A percentile compares a stretch with the other conserved stretches of the same genome.
Conservation (phyloP, 2,888 invertebrate genomes). For the Argyresthia albistria region DNA sequence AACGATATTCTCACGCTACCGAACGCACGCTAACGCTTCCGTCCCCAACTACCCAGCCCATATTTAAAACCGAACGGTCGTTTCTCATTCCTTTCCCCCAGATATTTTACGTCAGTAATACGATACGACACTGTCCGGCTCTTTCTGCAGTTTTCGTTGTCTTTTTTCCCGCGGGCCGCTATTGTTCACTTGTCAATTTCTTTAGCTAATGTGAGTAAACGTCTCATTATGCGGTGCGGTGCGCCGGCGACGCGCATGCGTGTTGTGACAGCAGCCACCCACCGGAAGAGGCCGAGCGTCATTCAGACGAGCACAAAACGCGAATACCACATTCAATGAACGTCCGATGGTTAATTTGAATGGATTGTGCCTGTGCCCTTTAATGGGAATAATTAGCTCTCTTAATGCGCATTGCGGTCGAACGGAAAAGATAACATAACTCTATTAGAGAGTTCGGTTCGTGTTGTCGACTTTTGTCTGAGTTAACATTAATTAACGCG, state of each 20-base stretch:
- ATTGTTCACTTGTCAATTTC: constrained; percentile 73
- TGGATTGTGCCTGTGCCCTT: constrained; percentile 49
- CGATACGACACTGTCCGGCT: constrained; percentile 72
- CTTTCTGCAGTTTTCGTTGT: constrained; percentile 62
- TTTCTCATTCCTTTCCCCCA: constrained; percentile 69
- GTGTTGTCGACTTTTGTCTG: constrained; percentile 31
- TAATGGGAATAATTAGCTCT: constrained; percentile 66
- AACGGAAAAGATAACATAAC: constrained; percentile 28
- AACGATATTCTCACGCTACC: constrained; percentile 71
- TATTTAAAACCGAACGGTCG: constrained; percentile 65
- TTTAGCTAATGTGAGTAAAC: constrained; percentile 73
- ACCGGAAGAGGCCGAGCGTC: constrained; percentile 69
- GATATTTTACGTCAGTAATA: constrained; percentile 72
- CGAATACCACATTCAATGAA: constrained; percentile 63
- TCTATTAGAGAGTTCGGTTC: constrained; percentile 26
- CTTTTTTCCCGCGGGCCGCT: constrained; percentile 58
- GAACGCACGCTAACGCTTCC: constrained; percentile 66
- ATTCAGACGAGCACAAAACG: constrained; percentile 66
- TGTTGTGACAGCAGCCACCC: constrained; percentile 73
- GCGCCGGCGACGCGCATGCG: constrained; percentile 67
- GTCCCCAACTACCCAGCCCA: constrained; percentile 35
- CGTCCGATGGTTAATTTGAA: constrained; percentile 68
- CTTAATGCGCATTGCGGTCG: constrained; percentile 28
- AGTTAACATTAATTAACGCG: constrained; percentile 41
- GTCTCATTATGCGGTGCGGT: constrained; percentile 71